phyloP scores from a whole-genome alignment of 2,797 vertebrate species.

The Psittacula echo region DNA sequence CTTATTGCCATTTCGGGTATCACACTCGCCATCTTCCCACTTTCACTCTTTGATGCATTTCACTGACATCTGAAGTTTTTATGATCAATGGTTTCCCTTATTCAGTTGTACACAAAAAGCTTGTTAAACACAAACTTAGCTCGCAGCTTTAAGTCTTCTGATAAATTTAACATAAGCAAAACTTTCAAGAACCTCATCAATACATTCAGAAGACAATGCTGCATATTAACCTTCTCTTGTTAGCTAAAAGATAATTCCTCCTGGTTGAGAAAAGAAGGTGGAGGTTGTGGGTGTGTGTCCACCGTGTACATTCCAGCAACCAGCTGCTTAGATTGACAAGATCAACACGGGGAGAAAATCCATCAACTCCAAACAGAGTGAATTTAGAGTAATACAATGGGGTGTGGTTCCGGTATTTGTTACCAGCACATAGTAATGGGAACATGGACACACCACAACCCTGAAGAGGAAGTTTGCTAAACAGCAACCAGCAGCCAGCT shows the following conservation, averaged over 20 bases:
- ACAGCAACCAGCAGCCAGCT: not conserved
- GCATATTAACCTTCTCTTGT: not conserved
- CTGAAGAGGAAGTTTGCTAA: conserved; percentile 9
- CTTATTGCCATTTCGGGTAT: not conserved
- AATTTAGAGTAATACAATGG: conserved; percentile 12
- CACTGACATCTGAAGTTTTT: not conserved
- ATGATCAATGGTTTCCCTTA: not conserved
- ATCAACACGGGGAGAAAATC: not conserved
- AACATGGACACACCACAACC: not conserved
- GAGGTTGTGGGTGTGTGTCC: not conserved
- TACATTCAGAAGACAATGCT: not conserved
- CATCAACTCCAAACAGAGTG: not conserved
- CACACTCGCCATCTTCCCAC: not conserved
- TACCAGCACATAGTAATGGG: not conserved
- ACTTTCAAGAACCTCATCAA: not conserved
- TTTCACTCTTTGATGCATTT: not conserved
- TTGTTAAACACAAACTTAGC: not conserved
- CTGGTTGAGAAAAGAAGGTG: not conserved
- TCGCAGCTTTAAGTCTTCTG: not conserved
- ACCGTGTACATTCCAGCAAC: not conserved
- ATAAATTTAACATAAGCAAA: not conserved
- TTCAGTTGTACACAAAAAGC: not conserved
- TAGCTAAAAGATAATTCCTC: not conserved
- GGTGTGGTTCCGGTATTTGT: conserved; percentile 46
- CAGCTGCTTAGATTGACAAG: not conserved